Conservation (phyloP, 2,888 invertebrate species). For the Himalopsyche kuldschensis region DNA sequence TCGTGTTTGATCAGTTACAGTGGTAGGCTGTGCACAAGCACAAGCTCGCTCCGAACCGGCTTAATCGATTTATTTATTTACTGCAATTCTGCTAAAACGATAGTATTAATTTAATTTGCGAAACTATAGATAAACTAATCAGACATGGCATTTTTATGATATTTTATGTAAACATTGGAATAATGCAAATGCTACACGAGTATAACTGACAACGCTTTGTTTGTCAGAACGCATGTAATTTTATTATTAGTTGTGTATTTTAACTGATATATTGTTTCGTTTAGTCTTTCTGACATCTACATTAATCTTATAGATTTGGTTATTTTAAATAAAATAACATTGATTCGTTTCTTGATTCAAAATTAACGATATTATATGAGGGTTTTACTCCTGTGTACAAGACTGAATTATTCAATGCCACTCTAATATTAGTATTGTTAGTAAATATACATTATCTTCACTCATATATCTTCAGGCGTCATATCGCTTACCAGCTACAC, state of each 20-base stretch:
- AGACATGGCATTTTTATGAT: no score
- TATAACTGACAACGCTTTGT: no score
- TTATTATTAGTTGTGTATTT: no score
- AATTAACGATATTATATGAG: no score
- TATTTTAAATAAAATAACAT: no score
- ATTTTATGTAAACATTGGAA: no score
- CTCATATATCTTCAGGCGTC: not conserved
- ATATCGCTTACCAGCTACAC: not conserved
- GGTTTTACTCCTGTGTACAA: not conserved
- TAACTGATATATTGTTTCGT: no score
- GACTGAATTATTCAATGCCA: not conserved
- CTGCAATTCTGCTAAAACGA: not conserved
- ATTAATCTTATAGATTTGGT: no score
- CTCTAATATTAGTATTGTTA: not conserved
- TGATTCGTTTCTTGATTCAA: no score
- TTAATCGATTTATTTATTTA: not conserved
- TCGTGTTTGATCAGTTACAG: constrained; percentile 2
- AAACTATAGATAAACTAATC: not conserved
- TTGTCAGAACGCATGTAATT: no score
- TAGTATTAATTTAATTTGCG: not conserved
- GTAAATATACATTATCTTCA: not conserved
- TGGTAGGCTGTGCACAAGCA: not conserved
- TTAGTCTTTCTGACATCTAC: no score
- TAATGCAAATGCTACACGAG: no score
- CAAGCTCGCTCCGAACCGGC: not conserved